Percentiles rank a stretch among this genome's conserved stretches.
phyloP scores from a whole-genome alignment of 2,113 vertebrate genomes.

The Danionella cerebrum region DNA sequence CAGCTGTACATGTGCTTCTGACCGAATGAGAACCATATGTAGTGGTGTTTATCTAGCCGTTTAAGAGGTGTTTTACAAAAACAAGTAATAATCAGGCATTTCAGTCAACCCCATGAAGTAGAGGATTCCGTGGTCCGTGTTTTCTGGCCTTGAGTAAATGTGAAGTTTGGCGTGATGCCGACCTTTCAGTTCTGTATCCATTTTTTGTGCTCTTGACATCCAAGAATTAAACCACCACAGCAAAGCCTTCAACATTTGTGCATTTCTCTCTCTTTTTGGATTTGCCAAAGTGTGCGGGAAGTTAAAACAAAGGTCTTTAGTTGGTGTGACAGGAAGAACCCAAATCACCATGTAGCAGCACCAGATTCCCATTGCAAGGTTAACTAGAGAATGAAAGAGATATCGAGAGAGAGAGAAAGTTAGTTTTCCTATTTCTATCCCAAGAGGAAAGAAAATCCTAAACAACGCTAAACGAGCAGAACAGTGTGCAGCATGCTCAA shows the following conservation, averaged over 20 bases:
- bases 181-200: constrained; percentile 5
- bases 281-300: constrained; percentile 43
- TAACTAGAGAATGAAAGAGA: constrained; percentile 73
- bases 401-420: constrained; percentile 24
- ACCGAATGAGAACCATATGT: not conserved
- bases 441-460: not conserved
- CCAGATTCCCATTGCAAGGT: constrained; percentile 76
- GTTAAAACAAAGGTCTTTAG: constrained; percentile 61
- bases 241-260: constrained; percentile 14
- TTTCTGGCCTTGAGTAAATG: not conserved
- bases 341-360: constrained; percentile 62
- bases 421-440: constrained; percentile 28
- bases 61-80: not conserved
- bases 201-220: constrained; percentile 44
- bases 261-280: constrained; percentile 46
- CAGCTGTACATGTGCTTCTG: not conserved
- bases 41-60: constrained; percentile 13
- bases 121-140: no score
- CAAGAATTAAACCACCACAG: constrained; percentile 58
- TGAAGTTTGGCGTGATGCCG: constrained; percentile 1
- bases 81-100: not conserved
- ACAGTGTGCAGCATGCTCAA: not conserved
- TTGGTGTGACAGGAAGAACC: constrained; percentile 65
- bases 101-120: not conserved
- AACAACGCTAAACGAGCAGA: not conserved